A percentile compares a stretch with the other conserved stretches of the same genome.
These are phyloP conservation scores for Brachypteracias leptosomus DNA, from an alignment of 2,113 vertebrate genomes.

Conservation along the genomic window DNA sequence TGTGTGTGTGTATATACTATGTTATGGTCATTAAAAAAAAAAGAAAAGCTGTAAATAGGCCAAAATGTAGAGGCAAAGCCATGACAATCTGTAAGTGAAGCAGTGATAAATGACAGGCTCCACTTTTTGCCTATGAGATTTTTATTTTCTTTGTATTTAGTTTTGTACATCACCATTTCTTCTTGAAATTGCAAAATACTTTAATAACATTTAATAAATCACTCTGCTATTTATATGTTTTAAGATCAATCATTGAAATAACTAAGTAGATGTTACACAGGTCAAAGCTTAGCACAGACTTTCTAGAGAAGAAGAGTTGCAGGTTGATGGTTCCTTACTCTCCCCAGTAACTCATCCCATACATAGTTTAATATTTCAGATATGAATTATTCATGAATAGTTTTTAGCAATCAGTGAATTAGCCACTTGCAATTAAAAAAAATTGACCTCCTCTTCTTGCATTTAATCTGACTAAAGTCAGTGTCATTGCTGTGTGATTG, in stretches of 20 bases:
- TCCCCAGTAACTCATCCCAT: slow-evolving; percentile 4
- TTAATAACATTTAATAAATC: neutral
- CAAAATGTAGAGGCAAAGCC: neutral
- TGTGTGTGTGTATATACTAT: neutral
- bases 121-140: neutral
- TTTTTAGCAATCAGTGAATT: slow-evolving; percentile 61
- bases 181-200: neutral
- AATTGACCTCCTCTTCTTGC: slow-evolving; percentile 29
- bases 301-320: neutral
- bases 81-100: neutral
- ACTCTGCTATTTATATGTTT: neutral
- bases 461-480: slow-evolving; percentile 31
- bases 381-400: slow-evolving; percentile 56
- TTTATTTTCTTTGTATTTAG: neutral
- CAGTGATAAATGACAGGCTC: neutral
- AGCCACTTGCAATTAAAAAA: slow-evolving; percentile 51
- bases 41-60: neutral
- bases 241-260: neutral
- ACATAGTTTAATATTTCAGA: slow-evolving; percentile 8
- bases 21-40: neutral
- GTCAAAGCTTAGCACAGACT: neutral
- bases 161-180: neutral
- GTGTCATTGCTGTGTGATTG: slow-evolving; percentile 6
- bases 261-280: neutral
- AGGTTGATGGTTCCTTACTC: neutral